Evolutionary conservation across 1,140 invertebrate species (phyloP).

Genomic region (Bombus ignitus): DNA sequence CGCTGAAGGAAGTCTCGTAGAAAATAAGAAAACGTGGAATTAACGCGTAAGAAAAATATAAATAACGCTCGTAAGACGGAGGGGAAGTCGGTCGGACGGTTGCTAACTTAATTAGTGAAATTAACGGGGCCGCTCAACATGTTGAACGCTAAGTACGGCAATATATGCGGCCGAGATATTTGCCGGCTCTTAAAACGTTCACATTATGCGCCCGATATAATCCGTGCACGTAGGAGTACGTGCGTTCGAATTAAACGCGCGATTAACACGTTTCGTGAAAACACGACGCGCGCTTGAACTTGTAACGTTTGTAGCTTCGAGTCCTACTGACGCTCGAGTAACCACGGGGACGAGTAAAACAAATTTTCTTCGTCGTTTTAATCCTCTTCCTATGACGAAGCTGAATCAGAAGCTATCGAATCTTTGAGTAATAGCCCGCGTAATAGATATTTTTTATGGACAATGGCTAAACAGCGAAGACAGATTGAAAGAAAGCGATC

Average conservation of each 20-base stretch:
- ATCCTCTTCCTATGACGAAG: too few relatives aligned
- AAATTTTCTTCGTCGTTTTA: neutral
- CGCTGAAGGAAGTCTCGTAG: conserved; percentile 45
- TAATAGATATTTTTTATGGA: too few relatives aligned
- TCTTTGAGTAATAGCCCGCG: too few relatives aligned
- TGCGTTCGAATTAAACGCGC: conserved; percentile 60
- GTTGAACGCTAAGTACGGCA: conserved; percentile 70
- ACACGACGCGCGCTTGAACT: conserved; percentile 28
- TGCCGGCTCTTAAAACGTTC: conserved; percentile 66
- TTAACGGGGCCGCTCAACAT: conserved; percentile 77
- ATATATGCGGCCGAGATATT: conserved; percentile 64
- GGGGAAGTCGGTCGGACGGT: conserved; percentile 52
- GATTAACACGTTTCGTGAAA: conserved; percentile 70
- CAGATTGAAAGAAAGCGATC: too few relatives aligned
- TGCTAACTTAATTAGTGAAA: conserved; percentile 82
- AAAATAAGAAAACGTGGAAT: conserved; percentile 57
- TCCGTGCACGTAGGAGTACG: conserved; percentile 49
- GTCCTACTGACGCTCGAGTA: neutral
- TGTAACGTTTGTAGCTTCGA: neutral
- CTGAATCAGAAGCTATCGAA: too few relatives aligned
- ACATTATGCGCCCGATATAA: conserved; percentile 67
- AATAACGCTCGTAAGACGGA: conserved; percentile 66
- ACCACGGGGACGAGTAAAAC: neutral
- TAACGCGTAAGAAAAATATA: conserved; percentile 60
- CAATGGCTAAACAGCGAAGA: too few relatives aligned